Conservation (phyloP, 2,113 vertebrate genomes). For the Rousettus leschenaultii region DNA sequence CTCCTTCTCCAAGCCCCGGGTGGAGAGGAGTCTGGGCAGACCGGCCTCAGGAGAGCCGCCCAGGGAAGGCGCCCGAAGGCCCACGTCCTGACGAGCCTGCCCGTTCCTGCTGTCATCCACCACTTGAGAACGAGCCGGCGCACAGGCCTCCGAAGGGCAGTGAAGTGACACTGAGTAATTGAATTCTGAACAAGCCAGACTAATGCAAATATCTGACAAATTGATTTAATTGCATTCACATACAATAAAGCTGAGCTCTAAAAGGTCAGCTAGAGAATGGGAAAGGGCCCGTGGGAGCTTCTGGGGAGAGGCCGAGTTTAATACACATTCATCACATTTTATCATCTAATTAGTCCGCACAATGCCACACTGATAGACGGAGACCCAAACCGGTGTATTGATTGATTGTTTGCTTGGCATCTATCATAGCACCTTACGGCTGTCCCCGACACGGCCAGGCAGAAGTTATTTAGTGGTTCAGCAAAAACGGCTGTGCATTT, state of each 20-base stretch:
- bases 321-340: conserved; percentile 98
- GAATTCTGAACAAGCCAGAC: conserved; percentile 84
- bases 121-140: conserved; percentile 30
- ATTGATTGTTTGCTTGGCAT: conserved; percentile 93
- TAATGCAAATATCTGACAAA: conserved; percentile 90
- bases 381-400: conserved; percentile 88
- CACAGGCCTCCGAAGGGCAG: conserved; percentile 75
- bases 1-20: no score
- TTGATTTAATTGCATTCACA: conserved; percentile 93
- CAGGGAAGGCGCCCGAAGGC: background rate
- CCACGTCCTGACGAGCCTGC: background rate
- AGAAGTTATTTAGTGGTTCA: conserved; percentile 78
- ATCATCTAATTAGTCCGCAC: conserved; percentile 97
- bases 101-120: conserved; percentile 14
- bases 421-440: conserved; percentile 89
- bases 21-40: no score
- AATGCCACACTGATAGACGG: conserved; percentile 91
- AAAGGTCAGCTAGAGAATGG: conserved; percentile 96
- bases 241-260: conserved; percentile 93
- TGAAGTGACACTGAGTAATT: conserved; percentile 85
- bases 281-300: conserved; percentile 90
- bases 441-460: conserved; percentile 74
- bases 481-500: conserved; percentile 64
- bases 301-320: conserved; percentile 89
- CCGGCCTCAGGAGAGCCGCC: background rate